These are phyloP conservation scores for Hydrolagus colliei DNA, from an alignment of 2,797 vertebrate species.

Conservation along the genomic window DNA sequence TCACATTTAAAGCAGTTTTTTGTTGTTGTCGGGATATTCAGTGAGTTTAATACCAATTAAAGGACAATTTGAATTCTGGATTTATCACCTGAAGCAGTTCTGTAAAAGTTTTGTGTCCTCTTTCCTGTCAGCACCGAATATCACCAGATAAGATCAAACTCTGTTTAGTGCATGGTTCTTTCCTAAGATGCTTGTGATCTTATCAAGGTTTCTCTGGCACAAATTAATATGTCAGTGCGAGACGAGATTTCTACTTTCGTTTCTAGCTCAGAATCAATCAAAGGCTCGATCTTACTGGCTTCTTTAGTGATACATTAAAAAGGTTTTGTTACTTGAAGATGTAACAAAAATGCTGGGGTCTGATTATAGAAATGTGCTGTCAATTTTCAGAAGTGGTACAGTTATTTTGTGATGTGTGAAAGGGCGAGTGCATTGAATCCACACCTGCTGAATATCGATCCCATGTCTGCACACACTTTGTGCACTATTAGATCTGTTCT, in stretches of 20 bases:
- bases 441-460: not conserved
- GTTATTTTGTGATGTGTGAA: not conserved
- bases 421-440: not conserved
- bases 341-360: not conserved
- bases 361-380: not conserved
- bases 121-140: not conserved
- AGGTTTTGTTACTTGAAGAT: not conserved
- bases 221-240: not conserved
- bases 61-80: not conserved
- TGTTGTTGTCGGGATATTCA: not conserved
- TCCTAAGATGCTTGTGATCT: not conserved
- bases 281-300: not conserved
- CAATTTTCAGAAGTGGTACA: not conserved
- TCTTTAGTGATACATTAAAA: not conserved
- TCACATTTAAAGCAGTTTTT: not conserved
- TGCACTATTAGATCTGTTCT: not conserved
- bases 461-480: no score
- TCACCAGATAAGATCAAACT: not conserved
- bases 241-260: not conserved
- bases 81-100: conserved; percentile 8
- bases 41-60: not conserved
- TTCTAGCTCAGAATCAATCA: not conserved
- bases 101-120: not conserved
- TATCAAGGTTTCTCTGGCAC: not conserved
- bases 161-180: not conserved